Conservation (phyloP, 2,113 vertebrate species). For the Peromyscus maniculatus region DNA sequence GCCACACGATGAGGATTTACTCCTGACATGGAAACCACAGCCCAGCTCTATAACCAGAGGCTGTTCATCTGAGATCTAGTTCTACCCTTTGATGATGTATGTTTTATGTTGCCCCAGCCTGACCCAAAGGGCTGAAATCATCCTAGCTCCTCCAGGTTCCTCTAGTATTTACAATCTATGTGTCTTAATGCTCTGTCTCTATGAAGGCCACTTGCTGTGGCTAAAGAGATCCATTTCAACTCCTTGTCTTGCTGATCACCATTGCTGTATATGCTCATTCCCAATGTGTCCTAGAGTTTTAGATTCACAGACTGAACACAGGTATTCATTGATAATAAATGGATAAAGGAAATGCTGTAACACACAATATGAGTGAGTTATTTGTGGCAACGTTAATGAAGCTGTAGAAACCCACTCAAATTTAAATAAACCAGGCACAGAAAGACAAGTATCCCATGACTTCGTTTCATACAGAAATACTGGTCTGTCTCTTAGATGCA, state of each 20-base stretch:
- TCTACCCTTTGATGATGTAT: neutral
- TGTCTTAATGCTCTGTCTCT: neutral
- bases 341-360: neutral
- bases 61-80: neutral
- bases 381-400: neutral
- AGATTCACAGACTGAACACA: constrained; percentile 35
- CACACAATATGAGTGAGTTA: neutral
- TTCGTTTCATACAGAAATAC: neutral
- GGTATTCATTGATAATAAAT: neutral
- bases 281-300: neutral
- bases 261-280: neutral
- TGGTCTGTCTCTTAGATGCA: neutral
- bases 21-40: neutral
- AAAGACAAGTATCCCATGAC: neutral
- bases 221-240: neutral
- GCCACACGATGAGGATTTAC: neutral
- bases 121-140: neutral
- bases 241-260: neutral
- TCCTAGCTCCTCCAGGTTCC: neutral
- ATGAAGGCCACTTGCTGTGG: neutral
- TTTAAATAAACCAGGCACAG: neutral
- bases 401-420: neutral
- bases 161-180: neutral
- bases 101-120: neutral
- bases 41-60: neutral